Evolutionary conservation across 2,113 vertebrate species (phyloP).

Genomic region (Elephantulus edwardii): DNA sequence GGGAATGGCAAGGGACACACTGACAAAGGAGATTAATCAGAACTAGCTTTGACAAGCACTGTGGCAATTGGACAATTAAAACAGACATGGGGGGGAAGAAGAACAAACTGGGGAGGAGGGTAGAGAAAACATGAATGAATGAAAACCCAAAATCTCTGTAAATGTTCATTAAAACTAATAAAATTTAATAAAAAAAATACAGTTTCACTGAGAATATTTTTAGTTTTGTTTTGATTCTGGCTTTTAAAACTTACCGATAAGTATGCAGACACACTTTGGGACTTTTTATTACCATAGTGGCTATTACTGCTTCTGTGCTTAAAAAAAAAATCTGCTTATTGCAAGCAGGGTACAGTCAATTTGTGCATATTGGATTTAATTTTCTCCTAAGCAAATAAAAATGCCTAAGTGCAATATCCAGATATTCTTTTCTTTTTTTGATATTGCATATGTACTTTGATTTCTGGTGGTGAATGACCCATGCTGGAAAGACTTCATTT

Average conservation of each 20-base stretch:
- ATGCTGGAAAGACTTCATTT: constrained; percentile 70
- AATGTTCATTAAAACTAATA: too few species aligned
- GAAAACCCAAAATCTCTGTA: too few species aligned
- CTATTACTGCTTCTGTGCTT: constrained; percentile 62
- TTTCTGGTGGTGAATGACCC: constrained; percentile 72
- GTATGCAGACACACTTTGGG: constrained; percentile 61
- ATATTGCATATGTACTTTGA: constrained; percentile 53
- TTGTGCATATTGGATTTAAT: constrained; percentile 73
- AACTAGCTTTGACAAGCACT: too few species aligned
- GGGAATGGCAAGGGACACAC: too few species aligned
- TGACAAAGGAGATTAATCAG: too few species aligned
- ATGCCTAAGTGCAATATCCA: constrained; percentile 66
- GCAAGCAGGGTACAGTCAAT: constrained; percentile 68
- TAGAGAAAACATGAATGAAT: too few species aligned
- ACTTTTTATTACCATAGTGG: constrained; percentile 63
- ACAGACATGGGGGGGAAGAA: too few species aligned
- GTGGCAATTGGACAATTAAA: too few species aligned
- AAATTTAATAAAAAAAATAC: too few species aligned
- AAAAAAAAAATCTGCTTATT: constrained; percentile 68
- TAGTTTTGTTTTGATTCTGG: constrained; percentile 61
- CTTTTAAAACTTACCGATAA: constrained; percentile 71
- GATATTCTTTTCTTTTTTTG: constrained; percentile 42
- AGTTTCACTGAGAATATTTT: constrained; percentile 28
- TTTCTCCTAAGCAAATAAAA: constrained; percentile 79
- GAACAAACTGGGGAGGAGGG: too few species aligned